These are phyloP conservation scores for Vidua macroura DNA, from an alignment of 2,113 vertebrate species.

Conservation along the genomic window DNA sequence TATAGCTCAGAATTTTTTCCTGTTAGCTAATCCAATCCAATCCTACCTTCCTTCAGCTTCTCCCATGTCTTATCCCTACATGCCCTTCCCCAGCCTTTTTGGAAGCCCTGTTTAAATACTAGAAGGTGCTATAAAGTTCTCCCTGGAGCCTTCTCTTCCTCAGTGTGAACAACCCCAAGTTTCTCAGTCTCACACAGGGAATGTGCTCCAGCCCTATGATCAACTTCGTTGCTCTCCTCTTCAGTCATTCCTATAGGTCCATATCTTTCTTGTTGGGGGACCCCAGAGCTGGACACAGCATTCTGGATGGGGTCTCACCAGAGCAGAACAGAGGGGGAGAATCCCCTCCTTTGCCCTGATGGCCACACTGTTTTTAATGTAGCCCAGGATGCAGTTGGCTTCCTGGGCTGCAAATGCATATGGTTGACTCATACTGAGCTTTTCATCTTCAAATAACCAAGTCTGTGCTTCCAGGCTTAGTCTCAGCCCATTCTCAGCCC, in stretches of 20 bases:
- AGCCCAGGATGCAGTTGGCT: not conserved
- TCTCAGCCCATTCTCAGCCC: not conserved
- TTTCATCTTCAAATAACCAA: not conserved
- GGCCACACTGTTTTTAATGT: not conserved
- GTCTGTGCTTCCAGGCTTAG: not conserved
- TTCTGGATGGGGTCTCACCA: not conserved
- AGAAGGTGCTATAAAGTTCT: not conserved
- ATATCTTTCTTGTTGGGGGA: not conserved
- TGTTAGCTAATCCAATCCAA: not conserved
- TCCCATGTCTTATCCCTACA: not conserved
- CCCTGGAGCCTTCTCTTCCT: not conserved
- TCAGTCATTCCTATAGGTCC: not conserved
- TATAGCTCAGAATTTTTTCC: not conserved
- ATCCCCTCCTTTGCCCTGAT: not conserved
- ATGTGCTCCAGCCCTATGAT: not conserved
- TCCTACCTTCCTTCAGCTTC: not conserved
- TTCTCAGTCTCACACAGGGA: not conserved
- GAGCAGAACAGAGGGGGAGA: not conserved
- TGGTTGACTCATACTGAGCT: not conserved
- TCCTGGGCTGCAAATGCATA: not conserved
- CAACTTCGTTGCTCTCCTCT: not conserved
- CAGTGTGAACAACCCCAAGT: rapidly evolving
- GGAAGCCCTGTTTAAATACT: not conserved
- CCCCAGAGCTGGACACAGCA: not conserved
- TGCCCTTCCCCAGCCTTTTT: not conserved